Evolutionary conservation across 2,797 vertebrate genomes (phyloP).

Genomic region (Anas capensis): DNA sequence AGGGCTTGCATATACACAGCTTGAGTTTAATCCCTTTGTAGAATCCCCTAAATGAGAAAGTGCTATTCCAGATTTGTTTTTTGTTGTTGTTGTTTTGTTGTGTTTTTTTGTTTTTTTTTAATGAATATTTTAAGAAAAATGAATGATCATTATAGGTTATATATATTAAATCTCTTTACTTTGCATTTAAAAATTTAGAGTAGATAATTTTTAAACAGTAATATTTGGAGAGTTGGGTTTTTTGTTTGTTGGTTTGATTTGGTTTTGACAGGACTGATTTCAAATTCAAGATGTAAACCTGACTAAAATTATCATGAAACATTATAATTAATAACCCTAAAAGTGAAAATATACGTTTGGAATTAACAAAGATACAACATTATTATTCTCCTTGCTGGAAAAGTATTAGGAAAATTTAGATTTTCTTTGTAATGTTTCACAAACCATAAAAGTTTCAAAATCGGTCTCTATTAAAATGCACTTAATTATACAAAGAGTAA

Average conservation of each 20-base stretch:
- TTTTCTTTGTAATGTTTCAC: neutral
- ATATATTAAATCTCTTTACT: neutral
- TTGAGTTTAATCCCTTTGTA: neutral
- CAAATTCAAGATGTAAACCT: neutral
- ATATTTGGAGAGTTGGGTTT: neutral
- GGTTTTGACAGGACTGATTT: neutral
- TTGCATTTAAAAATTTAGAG: neutral
- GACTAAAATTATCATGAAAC: neutral
- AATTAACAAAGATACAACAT: neutral
- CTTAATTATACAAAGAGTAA: slow-evolving; percentile 60
- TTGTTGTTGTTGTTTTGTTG: no score
- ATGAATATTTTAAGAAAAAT: neutral
- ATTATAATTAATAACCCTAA: neutral
- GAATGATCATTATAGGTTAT: neutral
- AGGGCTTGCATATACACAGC: neutral
- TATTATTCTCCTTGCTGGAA: neutral
- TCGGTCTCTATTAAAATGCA: slow-evolving; percentile 41
- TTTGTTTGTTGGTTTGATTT: no score
- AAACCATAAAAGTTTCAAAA: slow-evolving; percentile 26
- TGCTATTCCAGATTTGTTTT: neutral
- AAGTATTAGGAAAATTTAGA: neutral
- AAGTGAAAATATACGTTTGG: neutral
- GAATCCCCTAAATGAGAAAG: neutral
- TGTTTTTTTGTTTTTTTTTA: neutral
- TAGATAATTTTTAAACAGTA: neutral